Evolutionary conservation across 2,113 vertebrate genomes (phyloP).

Genomic region (Nesoenas mayeri): DNA sequence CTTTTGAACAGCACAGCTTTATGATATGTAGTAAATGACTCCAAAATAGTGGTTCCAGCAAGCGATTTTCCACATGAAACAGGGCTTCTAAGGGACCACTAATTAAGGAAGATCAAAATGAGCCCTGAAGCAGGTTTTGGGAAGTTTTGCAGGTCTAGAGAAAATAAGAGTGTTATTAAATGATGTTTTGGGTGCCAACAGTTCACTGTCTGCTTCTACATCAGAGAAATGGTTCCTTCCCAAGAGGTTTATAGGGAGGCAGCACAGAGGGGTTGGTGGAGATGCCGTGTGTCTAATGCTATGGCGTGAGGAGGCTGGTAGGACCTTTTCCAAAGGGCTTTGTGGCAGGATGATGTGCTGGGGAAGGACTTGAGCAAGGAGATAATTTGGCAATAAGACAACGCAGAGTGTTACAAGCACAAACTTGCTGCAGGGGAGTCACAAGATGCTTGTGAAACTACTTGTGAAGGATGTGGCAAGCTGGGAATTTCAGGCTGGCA

Average conservation of each 20-base stretch:
- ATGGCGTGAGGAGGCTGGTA: neutral
- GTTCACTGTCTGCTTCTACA: neutral
- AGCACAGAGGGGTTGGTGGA: neutral
- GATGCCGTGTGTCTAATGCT: neutral
- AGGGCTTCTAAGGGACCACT: neutral
- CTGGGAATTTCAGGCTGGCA: neutral
- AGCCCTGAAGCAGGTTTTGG: constrained; percentile 4
- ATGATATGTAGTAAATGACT: neutral
- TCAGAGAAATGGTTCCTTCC: neutral
- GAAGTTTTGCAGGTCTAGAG: constrained; percentile 5
- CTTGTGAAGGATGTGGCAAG: neutral
- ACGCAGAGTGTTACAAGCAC: neutral
- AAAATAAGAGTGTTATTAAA: neutral
- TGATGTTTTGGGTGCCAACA: neutral
- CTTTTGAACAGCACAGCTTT: neutral
- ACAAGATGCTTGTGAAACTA: neutral
- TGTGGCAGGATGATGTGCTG: neutral
- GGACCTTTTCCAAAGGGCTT: neutral
- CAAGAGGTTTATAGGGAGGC: neutral
- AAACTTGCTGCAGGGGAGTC: neutral
- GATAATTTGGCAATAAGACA: neutral
- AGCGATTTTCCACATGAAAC: neutral
- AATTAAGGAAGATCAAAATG: constrained; percentile 42
- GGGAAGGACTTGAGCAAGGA: neutral
- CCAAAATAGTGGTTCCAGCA: neutral